These are phyloP conservation scores for Ginglymostoma cirratum DNA, from an alignment of 2,113 vertebrate species.

Conservation along the genomic window DNA sequence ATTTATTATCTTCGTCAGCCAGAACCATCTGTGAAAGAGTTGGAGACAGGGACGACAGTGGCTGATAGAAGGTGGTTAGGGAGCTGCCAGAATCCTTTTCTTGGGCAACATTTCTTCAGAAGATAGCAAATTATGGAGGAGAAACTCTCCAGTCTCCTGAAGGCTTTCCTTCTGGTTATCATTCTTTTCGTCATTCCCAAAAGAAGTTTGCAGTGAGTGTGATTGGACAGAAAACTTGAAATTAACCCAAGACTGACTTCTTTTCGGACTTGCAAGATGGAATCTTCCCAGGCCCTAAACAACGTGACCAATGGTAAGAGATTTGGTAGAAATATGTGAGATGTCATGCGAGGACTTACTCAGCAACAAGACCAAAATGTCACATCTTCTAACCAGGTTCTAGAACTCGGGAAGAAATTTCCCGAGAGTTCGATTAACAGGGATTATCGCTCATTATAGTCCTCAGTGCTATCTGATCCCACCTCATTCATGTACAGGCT, in stretches of 20 bases:
- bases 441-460: too few species aligned
- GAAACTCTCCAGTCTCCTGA: not conserved
- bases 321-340: too few species aligned
- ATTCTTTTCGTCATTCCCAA: not conserved
- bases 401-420: too few species aligned
- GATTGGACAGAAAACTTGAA: not conserved
- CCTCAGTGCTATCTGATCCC: too few species aligned
- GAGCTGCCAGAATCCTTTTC: not conserved
- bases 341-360: too few species aligned
- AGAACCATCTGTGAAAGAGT: not conserved
- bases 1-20: slow-evolving; percentile 13
- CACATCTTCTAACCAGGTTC: too few species aligned
- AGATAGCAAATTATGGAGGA: not conserved
- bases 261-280: not conserved
- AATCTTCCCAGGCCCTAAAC: too few species aligned
- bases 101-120: not conserved
- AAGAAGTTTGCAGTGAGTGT: not conserved
- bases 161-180: not conserved
- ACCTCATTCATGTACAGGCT: too few species aligned
- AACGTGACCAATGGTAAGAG: too few species aligned
- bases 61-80: not conserved
- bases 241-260: not conserved
- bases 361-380: too few species aligned
- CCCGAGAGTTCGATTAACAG: too few species aligned
- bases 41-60: not conserved